A percentile compares a stretch with the other conserved stretches of the same genome.
These are phyloP conservation scores for Drosophila prolongata DNA, from an alignment of 2,888 invertebrate genomes.

Conservation along the genomic window DNA sequence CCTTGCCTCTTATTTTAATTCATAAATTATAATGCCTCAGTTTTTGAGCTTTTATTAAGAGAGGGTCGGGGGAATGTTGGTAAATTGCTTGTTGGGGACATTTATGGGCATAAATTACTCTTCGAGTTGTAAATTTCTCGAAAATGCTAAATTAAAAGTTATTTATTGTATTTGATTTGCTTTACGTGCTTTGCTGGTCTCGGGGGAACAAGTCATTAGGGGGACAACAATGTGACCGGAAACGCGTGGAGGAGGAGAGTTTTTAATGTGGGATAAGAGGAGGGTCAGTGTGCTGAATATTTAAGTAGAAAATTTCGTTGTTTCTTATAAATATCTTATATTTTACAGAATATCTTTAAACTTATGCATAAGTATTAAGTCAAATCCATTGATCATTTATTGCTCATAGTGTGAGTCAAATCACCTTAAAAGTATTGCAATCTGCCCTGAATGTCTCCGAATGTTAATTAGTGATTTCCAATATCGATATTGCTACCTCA, in stretches of 20 bases:
- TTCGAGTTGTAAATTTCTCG: constrained; percentile 65
- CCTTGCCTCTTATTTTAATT: constrained; percentile 38
- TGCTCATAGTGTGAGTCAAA: not conserved
- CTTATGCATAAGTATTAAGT: not conserved
- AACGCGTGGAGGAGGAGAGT: not conserved
- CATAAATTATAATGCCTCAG: constrained; percentile 61
- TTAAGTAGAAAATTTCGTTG: not conserved
- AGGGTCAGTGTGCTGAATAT: not conserved
- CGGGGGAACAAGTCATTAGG: constrained; percentile 24
- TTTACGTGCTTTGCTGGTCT: constrained; percentile 54
- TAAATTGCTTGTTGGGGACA: constrained; percentile 69
- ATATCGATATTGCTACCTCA: constrained; percentile 9
- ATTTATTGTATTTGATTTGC: constrained; percentile 71
- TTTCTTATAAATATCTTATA: no score
- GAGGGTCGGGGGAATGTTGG: constrained; percentile 39
- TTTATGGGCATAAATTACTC: constrained; percentile 66
- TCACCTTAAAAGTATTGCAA: not conserved
- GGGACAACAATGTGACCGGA: constrained; percentile 31
- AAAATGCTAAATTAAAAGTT: constrained; percentile 69
- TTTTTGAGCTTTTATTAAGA: not conserved
- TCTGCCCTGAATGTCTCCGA: not conserved
- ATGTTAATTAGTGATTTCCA: constrained; percentile 16
- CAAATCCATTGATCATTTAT: not conserved
- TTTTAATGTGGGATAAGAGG: constrained; percentile 1
- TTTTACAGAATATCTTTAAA: no score